Evolutionary conservation across 2,113 vertebrate species (phyloP), one percentile per base, ranked within the genome.

Genomic region (Leucopsar rothschildi): DNA sequence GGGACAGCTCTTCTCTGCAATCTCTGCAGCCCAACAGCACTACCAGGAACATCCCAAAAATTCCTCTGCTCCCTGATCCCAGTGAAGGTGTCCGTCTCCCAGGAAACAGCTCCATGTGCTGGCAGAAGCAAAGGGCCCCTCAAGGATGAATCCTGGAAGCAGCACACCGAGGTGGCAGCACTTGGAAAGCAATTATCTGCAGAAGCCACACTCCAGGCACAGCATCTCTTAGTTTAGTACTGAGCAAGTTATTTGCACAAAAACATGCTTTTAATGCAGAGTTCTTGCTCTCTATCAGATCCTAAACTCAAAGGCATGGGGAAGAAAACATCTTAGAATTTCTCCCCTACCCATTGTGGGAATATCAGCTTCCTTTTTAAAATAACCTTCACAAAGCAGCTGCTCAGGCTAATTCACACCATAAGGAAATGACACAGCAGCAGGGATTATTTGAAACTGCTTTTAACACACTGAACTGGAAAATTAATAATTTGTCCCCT

Each of bases 161-260:
- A 63, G n/a, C 70, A 82, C 39, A 17, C 2, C 0, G 7, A 84
- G n/a, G 49, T 35, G n/a, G 68, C 33, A 19, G 47, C 0, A 2
- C 35, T 68, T 3, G 2, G 28, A 6, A 71, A 66, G 57, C 20
- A 65, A 27, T 20, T 11, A 60, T 6, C 44, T 9, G 29, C 70
- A 88, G 24, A 92, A 72, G 27, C 49, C 44, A 60, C 3, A 37
- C 27, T 16, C 8, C 29, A 50, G 61, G 22, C 83, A 56, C 2
- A 11, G 39, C 21, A 35, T 15, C 44, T 42, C 31, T 88, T 27
- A 37, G 44, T 75, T 69, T 47, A 78, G 29, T 28, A 45, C 73
- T 73, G 37, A 21, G 20, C 14, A 66, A 92, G 53, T 49, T 85
- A 88, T 10, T 57, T 56, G 44, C 39, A 50, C 53, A 88, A 80